These are phyloP conservation scores for Perdita meconis DNA, from an alignment of 2,888 invertebrate species.

Conservation along the genomic window DNA sequence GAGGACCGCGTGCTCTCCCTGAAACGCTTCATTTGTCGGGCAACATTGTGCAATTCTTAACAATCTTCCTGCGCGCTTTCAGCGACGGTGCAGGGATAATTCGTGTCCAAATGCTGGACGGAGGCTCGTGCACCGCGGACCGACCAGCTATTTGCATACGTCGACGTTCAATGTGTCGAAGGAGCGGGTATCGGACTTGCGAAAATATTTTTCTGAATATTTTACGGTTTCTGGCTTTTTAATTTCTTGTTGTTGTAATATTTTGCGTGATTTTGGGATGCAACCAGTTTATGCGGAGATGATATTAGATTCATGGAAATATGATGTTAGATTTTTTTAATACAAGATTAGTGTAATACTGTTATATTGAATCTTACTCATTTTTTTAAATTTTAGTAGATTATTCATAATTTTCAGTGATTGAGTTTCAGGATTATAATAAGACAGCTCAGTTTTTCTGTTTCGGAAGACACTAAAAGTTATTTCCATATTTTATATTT, in stretches of 20 bases:
- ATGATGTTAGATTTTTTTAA: too few relatives aligned
- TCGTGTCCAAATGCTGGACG: slow-evolving; percentile 19
- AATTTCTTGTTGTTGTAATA: not conserved
- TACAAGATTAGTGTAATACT: too few relatives aligned
- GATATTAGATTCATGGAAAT: too few relatives aligned
- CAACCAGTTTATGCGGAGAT: too few relatives aligned
- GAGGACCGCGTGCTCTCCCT: slow-evolving; percentile 40
- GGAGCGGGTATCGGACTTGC: slow-evolving; percentile 7
- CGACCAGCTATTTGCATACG: slow-evolving; percentile 31
- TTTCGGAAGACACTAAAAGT: too few relatives aligned
- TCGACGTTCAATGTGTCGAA: not conserved
- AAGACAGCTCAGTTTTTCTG: too few relatives aligned
- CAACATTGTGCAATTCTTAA: slow-evolving; percentile 49
- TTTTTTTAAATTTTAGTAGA: too few relatives aligned
- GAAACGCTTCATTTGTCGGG: slow-evolving; percentile 69
- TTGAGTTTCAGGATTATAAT: too few relatives aligned
- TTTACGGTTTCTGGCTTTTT: not conserved
- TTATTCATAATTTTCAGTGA: too few relatives aligned
- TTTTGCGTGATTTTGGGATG: not conserved
- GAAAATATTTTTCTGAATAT: not conserved
- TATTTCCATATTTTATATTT: too few relatives aligned
- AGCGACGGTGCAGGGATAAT: slow-evolving; percentile 42
- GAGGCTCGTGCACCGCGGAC: not conserved
- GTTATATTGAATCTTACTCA: too few relatives aligned
- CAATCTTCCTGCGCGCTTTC: slow-evolving; percentile 40